These are phyloP conservation scores for Archocentrus centrarchus DNA, from an alignment of 2,113 vertebrate species.

Conservation along the genomic window DNA sequence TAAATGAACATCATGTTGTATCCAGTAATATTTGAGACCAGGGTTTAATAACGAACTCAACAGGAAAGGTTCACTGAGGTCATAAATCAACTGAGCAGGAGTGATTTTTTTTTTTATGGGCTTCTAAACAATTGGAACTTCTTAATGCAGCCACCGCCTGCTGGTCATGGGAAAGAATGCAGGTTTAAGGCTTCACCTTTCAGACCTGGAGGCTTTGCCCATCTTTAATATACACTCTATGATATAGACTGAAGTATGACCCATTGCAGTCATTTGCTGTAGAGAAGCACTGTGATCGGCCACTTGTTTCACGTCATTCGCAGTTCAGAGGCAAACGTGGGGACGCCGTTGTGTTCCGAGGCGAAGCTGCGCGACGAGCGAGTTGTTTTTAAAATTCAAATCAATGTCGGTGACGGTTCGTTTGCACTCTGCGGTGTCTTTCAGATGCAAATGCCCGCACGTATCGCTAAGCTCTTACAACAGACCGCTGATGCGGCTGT, in stretches of 20 bases:
- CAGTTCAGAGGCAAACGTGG: neutral
- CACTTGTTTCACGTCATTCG: neutral
- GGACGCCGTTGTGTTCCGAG: conserved; percentile 20
- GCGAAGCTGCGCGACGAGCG: conserved; percentile 5
- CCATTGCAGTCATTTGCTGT: neutral
- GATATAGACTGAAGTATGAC: neutral
- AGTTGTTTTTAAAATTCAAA: conserved; percentile 26
- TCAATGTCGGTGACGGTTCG: neutral
- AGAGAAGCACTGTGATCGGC: neutral
- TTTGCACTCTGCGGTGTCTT: neutral
- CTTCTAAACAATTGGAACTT: neutral
- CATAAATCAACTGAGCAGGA: neutral
- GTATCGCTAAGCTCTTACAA: neutral
- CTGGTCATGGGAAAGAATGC: fast-evolving
- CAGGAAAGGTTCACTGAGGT: neutral
- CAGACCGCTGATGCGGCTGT: neutral
- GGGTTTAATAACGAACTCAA: neutral
- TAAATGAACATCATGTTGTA: neutral
- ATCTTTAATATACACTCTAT: neutral
- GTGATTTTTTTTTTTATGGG: neutral
- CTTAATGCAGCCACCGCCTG: neutral
- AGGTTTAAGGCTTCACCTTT: neutral
- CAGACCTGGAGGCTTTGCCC: neutral
- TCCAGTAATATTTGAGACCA: neutral
- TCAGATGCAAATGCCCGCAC: conserved; percentile 2